Base-by-base conservation (phyloP, 2,888 invertebrate genomes). In the Mesorhabditis spiculigera region DNA sequence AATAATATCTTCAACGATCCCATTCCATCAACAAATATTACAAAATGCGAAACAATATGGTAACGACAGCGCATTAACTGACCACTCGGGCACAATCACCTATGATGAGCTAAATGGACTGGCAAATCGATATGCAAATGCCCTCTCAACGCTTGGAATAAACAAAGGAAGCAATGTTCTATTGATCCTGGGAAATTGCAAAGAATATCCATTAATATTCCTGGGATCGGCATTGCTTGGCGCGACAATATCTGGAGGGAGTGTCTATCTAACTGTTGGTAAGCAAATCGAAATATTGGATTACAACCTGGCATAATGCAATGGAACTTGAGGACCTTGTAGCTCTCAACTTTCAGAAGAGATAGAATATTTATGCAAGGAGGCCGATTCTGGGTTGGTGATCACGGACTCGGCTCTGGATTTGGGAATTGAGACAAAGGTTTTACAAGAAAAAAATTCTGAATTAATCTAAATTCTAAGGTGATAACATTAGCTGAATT, bases 151-250 rank as follows among this genome's bases (percentile, higher is more conserved):
- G 8, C n/a, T 50, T 50, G 58, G 58, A n/a, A 50, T 50, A 50
- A 50, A 50, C 8, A 10, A n/a, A 75, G 81, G 76, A 43, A 76
- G 77, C 58, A 68, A 71, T 6, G 67, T 82, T 4, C 65, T 82
- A 28, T 75, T 79, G 8, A 74, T 75, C 41, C 68, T 81, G 8
- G 73, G 75, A 41, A 82, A 82, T 67, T 70, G 70, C 8, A 73
- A 77, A 43, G 78, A 81, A 73, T 80, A 78, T 45, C 80, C 79
- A 5, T 16, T 80, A 1, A 13, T 81, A 8, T 81, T 80, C 65
- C 63, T 81, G 50, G 77, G 78, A 10, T 63, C 71, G 13, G 78
- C 80, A 5, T 70, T 77, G 63, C 67, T 80, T 13, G 81, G 80
- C 50, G 77, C 77, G 0, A 70, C 78, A 8, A 62, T 77, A 42